Base-by-base conservation (phyloP, 2,113 vertebrate genomes). In the Hemiprocne comata region DNA sequence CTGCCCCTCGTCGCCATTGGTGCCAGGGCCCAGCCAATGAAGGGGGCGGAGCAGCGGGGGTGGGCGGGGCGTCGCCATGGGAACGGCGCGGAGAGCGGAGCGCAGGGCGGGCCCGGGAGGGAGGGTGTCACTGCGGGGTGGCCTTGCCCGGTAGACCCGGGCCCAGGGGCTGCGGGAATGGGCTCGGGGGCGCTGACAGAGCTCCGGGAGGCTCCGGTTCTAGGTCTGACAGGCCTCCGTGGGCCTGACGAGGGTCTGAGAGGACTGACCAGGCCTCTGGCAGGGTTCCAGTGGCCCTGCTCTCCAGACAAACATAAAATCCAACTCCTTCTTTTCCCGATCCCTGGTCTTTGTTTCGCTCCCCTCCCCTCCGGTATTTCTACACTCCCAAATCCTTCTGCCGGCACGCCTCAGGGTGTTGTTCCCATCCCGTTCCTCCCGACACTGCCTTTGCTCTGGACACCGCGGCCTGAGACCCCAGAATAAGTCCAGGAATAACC, bases 41-140 rank as follows among this genome's bases (percentile, higher is more conserved):
- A 1, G 18, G 33, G 3, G n/a, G n/a, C n/a, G 58, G 11, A 20
- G 31, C 7, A 1, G 17, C 8, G n/a, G 16, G 10, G 64, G 3
- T 0, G 44, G 55, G 87, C 9, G 76, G 64, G 31, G 66, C 31
- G 46, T 25, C 3, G 44, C 62, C 57, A 81, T 25, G 51, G 29
- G 54, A 16, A 15, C 54, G 29, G 54, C 17, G 53, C 24, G 51
- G 51, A 18, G 44, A 6, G 44, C 26, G 19, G 10, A 17, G 33
- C 23, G 31, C 34, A 3, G 70, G 61, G 86, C 25, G 9, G 23
- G 25, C 34, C 19, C 7, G 48, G 18, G 17, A 40, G 44, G 42
- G 42, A 44, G 44, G 44, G 44, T n/a, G n/a, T n/a, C n/a, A n/a
- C n/a, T n/a, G n/a, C n/a, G n/a, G n/a, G n/a, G n/a, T n/a, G n/a